Base-by-base conservation (phyloP, 1,140 invertebrate species). In the Plectrocnemia conspersa region DNA sequence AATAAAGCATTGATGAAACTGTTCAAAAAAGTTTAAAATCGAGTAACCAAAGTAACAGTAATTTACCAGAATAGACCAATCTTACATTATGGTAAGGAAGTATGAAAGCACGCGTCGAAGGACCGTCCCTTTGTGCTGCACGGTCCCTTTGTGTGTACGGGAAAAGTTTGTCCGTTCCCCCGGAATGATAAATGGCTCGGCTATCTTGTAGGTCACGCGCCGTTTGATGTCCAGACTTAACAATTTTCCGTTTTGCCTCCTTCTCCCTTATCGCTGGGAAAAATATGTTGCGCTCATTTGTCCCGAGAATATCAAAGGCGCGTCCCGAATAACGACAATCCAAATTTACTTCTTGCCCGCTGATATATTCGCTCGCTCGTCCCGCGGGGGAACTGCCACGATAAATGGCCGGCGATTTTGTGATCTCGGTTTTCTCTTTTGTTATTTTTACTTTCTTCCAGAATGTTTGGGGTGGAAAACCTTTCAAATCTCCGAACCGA, bases 211-310 rank as follows among this genome's bases (percentile, higher is more conserved):
- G 47, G 47, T 50, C 47, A 38, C 47, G 46, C 46, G 46, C 46
- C 46, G 33, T 50, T 50, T 50, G 47, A 50, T 50, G 47, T 50
- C 47, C 47, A 35, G 47, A 50, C 47, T 50, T 50, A 50, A 50
- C 47, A 50, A 50, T 50, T 50, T 50, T 38, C 47, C 33, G 33
- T 24, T 38, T 24, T 18, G 33, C 47, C 19, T 27, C 21, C 2
- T 7, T 23, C 13, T 44, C 24, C 44, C 33, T 50, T 50, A 50
- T 50, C 47, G 7, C 35, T 29, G 47, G n/a, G 47, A 50, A 50
- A 50, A 50, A 50, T 50, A 50, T 50, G 47, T 50, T 50, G 47
- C 33, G 33, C 47, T 50, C 47, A 50, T 50, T 50, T 50, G 47
- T 50, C 47, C 25, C 2, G 33, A 19, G 19, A 23, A 36, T 50